These are phyloP conservation scores for Chrysocyon brachyurus DNA, from an alignment of 2,797 vertebrate genomes.

Conservation along the genomic window DNA sequence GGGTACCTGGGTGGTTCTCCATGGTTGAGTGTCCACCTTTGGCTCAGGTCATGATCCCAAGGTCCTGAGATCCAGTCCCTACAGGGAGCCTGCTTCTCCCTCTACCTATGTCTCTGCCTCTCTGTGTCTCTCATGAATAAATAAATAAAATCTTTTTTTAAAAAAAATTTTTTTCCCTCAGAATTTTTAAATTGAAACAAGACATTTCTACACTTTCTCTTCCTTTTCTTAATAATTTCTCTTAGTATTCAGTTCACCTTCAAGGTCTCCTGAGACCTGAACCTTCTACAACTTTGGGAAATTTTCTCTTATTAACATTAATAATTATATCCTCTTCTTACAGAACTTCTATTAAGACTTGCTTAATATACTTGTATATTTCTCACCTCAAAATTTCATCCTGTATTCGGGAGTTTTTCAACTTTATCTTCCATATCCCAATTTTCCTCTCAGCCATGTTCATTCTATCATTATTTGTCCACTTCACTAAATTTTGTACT, in stretches of 20 bases:
- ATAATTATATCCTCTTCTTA: not conserved
- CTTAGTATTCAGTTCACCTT: not conserved
- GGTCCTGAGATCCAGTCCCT: no score
- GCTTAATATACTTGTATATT: slow-evolving; percentile 22
- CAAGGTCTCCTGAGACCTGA: not conserved
- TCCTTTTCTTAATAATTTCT: not conserved
- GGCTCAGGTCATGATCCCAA: no score
- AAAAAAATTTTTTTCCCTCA: not conserved
- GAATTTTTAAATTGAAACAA: slow-evolving; percentile 43
- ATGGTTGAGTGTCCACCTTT: no score
- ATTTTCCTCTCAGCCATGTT: not conserved
- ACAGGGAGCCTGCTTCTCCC: no score
- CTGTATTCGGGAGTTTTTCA: not conserved
- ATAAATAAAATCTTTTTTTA: no score
- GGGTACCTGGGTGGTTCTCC: no score
- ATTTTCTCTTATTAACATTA: not conserved
- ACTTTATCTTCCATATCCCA: slow-evolving; percentile 33
- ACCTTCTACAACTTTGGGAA: not conserved
- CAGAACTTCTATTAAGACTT: not conserved
- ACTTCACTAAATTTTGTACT: not conserved
- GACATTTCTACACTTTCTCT: not conserved
- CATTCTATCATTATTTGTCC: slow-evolving; percentile 23
- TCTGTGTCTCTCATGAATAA: no score
- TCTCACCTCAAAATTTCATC: slow-evolving; percentile 30
- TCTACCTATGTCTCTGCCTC: no score